Base-by-base conservation (phyloP, 2,797 vertebrate genomes). In the Rhyacichthys aspro region DNA sequence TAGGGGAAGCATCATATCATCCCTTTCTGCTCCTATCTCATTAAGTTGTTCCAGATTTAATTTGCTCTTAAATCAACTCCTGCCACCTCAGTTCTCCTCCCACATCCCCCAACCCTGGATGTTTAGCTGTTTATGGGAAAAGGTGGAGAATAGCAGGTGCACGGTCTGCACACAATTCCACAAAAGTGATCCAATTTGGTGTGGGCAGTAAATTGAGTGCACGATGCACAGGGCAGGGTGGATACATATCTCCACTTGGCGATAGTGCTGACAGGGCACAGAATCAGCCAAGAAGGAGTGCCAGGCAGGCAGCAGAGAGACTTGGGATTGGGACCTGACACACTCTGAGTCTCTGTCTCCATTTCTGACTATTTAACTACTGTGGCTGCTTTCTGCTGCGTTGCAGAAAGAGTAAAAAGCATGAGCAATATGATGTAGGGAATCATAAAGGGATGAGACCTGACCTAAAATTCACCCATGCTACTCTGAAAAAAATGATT, bases 181-280 rank as follows among this genome's bases (percentile, higher is more conserved):
- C 76, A 84, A 86, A 89, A 84, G 74, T 82, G 80, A 89, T 90
- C 81, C 81, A 89, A 88, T 92, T 91, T 88, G 77, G 78, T 84
- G 68, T 49, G 81, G 68, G 85, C 83, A 85, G 86, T 92, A 90
- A 91, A 92, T 90, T 83, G 76, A 71, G 64, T 67, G 74, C 81
- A 86, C 85, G 34, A 70, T 77, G 83, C 76, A 14, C 66, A 17
- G 70, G 68, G 71, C 67, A 58, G 68, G 69, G 59, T 59, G 72
- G 73, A 66, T 71, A 73, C 73, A 64, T 83, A 70, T 75, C 86
- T 81, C 70, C 72, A 69, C 43, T 80, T 76, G 67, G 63, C 59
- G 59, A 70, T 74, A 75, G 28, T 83, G 85, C 88, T 86, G 86
- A 88, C 79, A 69, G 75, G 62, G 76, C 66, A 68, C 69, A 68